Conservation (phyloP, 2,888 invertebrate species). For the Tuta absoluta region DNA sequence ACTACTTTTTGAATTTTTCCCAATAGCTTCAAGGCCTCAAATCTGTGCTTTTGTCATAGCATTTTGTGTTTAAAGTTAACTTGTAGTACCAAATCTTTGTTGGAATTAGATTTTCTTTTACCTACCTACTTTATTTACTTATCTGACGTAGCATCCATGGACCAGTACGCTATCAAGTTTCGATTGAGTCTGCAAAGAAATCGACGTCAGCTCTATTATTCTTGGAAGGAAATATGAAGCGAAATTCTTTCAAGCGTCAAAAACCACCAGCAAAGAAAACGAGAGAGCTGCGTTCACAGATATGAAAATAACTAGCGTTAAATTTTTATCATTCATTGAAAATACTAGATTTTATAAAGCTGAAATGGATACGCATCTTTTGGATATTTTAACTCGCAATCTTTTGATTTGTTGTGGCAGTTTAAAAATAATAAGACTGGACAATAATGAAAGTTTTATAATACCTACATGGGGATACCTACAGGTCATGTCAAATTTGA, state of each 20-base stretch:
- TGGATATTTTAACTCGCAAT: no score
- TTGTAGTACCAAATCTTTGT: not conserved
- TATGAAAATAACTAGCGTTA: not conserved
- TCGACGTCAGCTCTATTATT: not conserved
- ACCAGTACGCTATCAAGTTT: constrained; percentile 1
- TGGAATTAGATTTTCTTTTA: no score
- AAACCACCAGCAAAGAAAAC: not conserved
- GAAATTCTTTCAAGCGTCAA: not conserved
- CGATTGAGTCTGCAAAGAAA: not conserved
- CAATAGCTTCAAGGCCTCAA: not conserved
- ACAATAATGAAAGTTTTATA: no score
- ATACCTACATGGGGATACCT: no score
- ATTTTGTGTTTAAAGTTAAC: not conserved
- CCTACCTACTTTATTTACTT: not conserved
- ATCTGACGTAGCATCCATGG: not conserved
- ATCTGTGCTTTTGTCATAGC: not conserved
- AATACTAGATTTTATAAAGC: no score
- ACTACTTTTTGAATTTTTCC: not conserved
- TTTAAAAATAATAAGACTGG: no score
- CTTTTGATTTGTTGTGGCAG: no score
- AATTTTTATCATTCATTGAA: not conserved
- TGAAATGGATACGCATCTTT: no score
- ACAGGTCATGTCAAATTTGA: no score
- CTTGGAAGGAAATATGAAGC: constrained; percentile 15
- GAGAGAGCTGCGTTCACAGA: not conserved